Evolutionary conservation across 2,888 invertebrate species (phyloP).

Genomic region (Empis stercorea): DNA sequence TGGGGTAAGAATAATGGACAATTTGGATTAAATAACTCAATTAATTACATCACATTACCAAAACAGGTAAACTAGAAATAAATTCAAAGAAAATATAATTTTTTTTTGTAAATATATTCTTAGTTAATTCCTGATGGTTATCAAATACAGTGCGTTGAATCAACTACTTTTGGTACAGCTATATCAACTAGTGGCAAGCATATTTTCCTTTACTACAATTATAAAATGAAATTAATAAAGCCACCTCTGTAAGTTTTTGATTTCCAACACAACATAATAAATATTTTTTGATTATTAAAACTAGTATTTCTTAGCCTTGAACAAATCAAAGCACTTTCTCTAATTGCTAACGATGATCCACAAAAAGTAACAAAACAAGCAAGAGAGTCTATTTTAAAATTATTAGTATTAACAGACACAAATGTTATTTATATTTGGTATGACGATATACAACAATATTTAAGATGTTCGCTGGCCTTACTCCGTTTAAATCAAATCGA

Average conservation of each 20-base stretch:
- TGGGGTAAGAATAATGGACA: constrained; percentile 79
- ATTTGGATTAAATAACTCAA: constrained; percentile 40
- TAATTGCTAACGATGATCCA: constrained; percentile 25
- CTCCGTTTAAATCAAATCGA: constrained; percentile 21
- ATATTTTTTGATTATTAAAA: not conserved
- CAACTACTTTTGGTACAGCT: constrained; percentile 29
- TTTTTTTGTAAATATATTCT: not conserved
- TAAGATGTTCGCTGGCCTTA: constrained; percentile 13
- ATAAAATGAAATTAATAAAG: constrained; percentile 24
- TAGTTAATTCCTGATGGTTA: not conserved
- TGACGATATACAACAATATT: constrained; percentile 30
- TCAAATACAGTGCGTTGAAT: constrained; percentile 30
- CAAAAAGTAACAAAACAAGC: constrained; percentile 23
- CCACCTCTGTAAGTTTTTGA: constrained; percentile 25
- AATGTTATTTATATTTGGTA: constrained; percentile 34
- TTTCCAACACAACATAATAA: constrained; percentile 4
- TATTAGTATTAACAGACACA: constrained; percentile 28
- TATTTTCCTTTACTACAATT: constrained; percentile 26
- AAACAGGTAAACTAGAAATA: constrained; percentile 17
- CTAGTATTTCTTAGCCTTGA: constrained; percentile 22
- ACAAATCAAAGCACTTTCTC: constrained; percentile 24
- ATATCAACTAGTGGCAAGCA: constrained; percentile 23
- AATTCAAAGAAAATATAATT: not conserved
- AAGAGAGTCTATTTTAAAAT: constrained; percentile 22
- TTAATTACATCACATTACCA: constrained; percentile 21